Conservation (phyloP, 64 coral and sea anemone species). For the Dendrophyllia cribrosa region DNA sequence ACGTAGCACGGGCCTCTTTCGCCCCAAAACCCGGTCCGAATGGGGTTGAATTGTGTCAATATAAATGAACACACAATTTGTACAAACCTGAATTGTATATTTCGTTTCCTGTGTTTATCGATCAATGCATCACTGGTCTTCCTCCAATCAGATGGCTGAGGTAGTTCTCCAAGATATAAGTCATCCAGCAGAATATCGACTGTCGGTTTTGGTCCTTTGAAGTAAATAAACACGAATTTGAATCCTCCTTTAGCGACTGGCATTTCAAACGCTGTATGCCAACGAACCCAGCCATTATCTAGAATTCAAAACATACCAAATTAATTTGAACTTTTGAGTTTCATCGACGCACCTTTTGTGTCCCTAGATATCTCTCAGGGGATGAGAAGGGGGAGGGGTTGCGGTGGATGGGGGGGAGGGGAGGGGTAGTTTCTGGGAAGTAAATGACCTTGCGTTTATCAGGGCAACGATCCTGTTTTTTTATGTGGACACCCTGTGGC, state of each 20-base stretch:
- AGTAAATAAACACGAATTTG: constrained; percentile 84
- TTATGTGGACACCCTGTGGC: no score
- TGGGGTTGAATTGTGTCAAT: background rate
- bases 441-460: no score
- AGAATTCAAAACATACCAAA: background rate
- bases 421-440: no score
- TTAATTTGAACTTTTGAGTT: no score
- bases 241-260: constrained; percentile 57
- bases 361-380: no score
- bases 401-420: no score
- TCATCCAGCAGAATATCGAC: constrained; percentile 85
- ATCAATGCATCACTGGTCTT: constrained; percentile 64
- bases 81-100: constrained; percentile 62
- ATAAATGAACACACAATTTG: background rate
- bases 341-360: no score
- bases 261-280: constrained; percentile 85
- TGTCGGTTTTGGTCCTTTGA: constrained; percentile 75
- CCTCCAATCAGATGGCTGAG: constrained; percentile 71
- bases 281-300: constrained; percentile 84
- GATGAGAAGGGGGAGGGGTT: no score
- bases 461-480: no score
- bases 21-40: no score
- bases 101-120: constrained; percentile 76
- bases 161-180: constrained; percentile 66
- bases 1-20: no score